Conservation (phyloP, 2,113 vertebrate genomes). For the Uropsilus gracilis region DNA sequence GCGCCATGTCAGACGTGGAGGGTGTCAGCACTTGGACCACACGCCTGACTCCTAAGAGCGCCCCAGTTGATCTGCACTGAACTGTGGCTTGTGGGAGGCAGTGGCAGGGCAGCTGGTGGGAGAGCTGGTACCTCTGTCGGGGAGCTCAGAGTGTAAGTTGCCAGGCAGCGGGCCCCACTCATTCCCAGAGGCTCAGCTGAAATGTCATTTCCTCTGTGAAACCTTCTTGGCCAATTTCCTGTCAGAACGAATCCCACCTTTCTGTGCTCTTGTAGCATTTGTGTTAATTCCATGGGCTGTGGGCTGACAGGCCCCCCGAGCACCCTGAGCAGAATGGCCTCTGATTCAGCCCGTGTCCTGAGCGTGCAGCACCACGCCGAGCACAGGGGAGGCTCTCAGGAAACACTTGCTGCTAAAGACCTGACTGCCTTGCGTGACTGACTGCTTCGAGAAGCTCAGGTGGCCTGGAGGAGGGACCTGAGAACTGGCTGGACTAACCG, state of each 20-base stretch:
- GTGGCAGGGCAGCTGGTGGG: neutral
- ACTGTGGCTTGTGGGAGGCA: neutral
- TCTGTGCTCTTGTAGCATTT: neutral
- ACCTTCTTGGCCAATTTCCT: neutral
- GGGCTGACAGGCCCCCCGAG: neutral
- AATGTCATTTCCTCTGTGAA: constrained; percentile 25
- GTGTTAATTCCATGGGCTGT: neutral
- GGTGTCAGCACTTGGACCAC: rapidly evolving
- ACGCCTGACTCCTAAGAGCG: too few species aligned
- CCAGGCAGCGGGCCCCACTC: neutral
- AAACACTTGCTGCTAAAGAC: neutral
- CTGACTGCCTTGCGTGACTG: neutral
- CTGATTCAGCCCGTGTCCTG: neutral
- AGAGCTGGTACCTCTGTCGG: neutral
- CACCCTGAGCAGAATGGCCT: neutral
- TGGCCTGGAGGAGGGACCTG: too few species aligned
- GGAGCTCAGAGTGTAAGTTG: neutral
- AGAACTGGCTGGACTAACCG: neutral
- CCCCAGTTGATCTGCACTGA: neutral
- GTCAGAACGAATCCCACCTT: neutral
- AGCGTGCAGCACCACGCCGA: neutral
- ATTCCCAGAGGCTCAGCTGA: neutral
- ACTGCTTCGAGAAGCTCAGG: neutral
- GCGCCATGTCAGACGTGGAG: neutral
- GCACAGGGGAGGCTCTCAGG: neutral